Percentiles rank a stretch among this genome's conserved stretches.
Evolutionary conservation across 2,888 invertebrate genomes (phyloP).

Genomic region (Anticlea derivata): DNA sequence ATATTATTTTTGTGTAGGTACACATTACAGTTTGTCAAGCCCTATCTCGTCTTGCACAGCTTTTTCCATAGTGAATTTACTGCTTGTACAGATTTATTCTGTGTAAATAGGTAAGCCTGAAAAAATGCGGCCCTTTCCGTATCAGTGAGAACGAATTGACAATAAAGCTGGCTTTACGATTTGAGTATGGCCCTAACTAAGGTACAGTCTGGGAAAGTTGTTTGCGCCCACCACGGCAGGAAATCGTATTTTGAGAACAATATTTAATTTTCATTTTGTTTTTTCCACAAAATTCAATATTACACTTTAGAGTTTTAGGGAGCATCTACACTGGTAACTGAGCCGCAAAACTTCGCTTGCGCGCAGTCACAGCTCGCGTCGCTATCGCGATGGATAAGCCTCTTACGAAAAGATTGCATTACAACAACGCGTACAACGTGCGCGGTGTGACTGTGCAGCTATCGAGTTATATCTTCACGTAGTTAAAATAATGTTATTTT

Average conservation of each 20-base stretch:
- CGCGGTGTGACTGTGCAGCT: no score
- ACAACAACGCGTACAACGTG: no score
- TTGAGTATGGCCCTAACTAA: slow-evolving; percentile 19
- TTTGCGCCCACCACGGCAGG: slow-evolving; percentile 4
- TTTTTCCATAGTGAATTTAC: background rate
- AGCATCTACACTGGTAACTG: no score
- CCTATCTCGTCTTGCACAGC: background rate
- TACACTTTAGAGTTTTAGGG: no score
- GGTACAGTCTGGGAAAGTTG: slow-evolving; percentile 15
- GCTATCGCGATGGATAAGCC: no score
- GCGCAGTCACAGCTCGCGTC: no score
- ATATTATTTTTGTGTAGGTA: no score
- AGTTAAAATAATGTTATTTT: no score
- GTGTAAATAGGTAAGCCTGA: slow-evolving; percentile 41
- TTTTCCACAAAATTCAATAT: background rate
- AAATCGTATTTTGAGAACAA: slow-evolving; percentile 13
- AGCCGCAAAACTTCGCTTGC: no score
- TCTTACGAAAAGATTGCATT: no score
- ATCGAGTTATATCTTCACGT: no score
- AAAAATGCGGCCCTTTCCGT: slow-evolving; percentile 47
- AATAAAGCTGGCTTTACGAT: slow-evolving; percentile 49
- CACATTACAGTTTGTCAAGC: no score
- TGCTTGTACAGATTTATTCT: background rate
- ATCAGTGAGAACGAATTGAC: slow-evolving; percentile 54
- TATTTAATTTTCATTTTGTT: slow-evolving; percentile 6